Conservation (phyloP, 2,888 invertebrate species). For the Homarus gammarus region DNA sequence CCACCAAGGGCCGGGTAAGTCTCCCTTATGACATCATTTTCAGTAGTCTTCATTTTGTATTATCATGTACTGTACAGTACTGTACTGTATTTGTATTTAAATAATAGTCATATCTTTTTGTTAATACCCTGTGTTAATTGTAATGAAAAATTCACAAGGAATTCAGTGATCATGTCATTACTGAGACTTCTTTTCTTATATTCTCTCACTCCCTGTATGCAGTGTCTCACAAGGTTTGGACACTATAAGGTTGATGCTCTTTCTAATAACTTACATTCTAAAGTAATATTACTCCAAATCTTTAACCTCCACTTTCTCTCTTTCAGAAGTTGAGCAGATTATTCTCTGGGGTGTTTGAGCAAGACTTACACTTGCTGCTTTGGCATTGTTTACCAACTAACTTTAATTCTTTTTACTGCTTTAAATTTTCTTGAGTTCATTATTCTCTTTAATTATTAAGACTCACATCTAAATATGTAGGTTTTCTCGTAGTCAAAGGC, state of each 20-base stretch:
- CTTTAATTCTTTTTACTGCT: neutral
- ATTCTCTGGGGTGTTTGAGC: neutral
- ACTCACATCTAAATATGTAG: neutral
- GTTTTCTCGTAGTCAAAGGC: neutral
- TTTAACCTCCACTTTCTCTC: neutral
- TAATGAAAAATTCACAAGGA: too few relatives aligned
- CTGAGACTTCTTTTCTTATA: too few relatives aligned
- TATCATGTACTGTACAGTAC: neutral
- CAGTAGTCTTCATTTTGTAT: neutral
- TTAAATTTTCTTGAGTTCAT: neutral
- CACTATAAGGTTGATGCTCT: too few relatives aligned
- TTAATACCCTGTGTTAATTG: too few relatives aligned
- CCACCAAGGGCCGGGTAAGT: conserved; percentile 45
- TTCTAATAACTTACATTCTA: neutral
- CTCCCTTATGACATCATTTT: neutral
- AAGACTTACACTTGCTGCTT: neutral
- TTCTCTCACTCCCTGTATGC: too few relatives aligned
- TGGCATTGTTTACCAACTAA: neutral
- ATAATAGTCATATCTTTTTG: too few relatives aligned
- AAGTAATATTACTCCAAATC: neutral
- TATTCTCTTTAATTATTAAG: neutral
- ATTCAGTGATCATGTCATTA: too few relatives aligned
- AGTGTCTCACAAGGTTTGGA: too few relatives aligned
- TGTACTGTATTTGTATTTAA: too few relatives aligned
- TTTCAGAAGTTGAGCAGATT: neutral